Evolutionary conservation across 2,113 vertebrate species (phyloP), one percentile per base, ranked within the genome.

Genomic region (Corythaeola cristata): DNA sequence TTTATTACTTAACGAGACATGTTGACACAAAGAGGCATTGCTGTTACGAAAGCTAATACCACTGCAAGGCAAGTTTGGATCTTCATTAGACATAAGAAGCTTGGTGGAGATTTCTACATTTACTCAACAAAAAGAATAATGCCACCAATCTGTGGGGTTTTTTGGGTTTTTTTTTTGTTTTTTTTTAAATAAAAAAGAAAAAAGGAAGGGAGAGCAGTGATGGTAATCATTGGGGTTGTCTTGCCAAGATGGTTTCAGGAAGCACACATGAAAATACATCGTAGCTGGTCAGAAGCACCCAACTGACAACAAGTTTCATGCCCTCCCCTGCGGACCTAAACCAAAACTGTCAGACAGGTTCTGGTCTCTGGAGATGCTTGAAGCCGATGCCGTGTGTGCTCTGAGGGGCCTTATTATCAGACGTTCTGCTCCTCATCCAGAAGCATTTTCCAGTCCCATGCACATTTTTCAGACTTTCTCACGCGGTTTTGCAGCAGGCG

Each of bases 1-100:
- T 66, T 88, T 89, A 72, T 94, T 91, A 85, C 64, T 94, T 97
- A 93, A 90, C 85, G 93, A 91, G 69, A 90, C 56, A 58, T 96
- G 73, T 89, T 95, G 87, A 95, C 90, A 96, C 73, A 79, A 84
- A 84, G 60, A 94, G 78, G 52, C 2, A 2, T 89, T 91, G 68
- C 85, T 79, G 7, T 96, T 97, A 95, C 3, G 3, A 97, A 95
- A 96, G 80, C 49, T 82, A 85, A 76, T 83, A 56, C 44, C 81
- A 71, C 73, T 90, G 67, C 59, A 88, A 92, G 94, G 80, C 94
- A 90, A 74, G 56, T 75, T 88, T 68, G n/a, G 52, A 68, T 90
- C 67, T 81, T 77, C 69, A 56, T 69, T 82, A 90, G 50, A 27
- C 22, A 3, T 45, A 53, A 89, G 80, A 75, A 82, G 45, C 17